Percentiles rank a stretch among this genome's conserved stretches.
These are phyloP conservation scores for Muraenolepis orangiensis DNA, from an alignment of 2,797 vertebrate species.

Conservation along the genomic window DNA sequence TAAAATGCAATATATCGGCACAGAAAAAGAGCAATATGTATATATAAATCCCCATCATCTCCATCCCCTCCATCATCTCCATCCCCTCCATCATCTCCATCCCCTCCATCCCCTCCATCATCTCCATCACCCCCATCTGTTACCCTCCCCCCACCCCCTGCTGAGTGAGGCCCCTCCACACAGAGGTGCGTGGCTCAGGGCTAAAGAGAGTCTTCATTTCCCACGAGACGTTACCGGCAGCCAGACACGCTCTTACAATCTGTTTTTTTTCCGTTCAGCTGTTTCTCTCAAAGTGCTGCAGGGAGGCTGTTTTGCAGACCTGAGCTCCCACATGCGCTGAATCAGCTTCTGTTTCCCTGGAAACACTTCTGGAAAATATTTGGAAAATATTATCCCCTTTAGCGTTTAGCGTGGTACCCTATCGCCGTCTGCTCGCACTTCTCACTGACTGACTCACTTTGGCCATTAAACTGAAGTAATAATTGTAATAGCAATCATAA, in stretches of 20 bases:
- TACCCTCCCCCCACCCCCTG: too few relatives aligned
- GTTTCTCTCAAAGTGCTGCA: conserved; percentile 45
- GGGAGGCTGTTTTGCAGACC: conserved; percentile 37
- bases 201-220: conserved; percentile 53
- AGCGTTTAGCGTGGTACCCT: conserved; percentile 17
- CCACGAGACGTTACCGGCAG: conserved; percentile 44
- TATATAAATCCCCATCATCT: too few relatives aligned
- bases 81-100: too few relatives aligned
- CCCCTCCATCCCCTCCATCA: too few relatives aligned
- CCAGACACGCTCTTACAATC: conserved; percentile 26
- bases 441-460: too few relatives aligned
- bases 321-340: conserved; percentile 54
- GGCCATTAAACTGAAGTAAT: too few relatives aligned
- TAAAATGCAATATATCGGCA: too few relatives aligned
- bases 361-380: conserved; percentile 32
- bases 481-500: too few relatives aligned
- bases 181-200: conserved; percentile 32
- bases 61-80: too few relatives aligned
- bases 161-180: background rate
- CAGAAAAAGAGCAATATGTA: too few relatives aligned
- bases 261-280: conserved; percentile 56
- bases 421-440: too few relatives aligned
- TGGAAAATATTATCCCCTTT: conserved; percentile 11
- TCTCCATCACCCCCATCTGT: too few relatives aligned
- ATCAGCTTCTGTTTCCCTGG: conserved; percentile 52